Evolutionary conservation across 2,888 invertebrate genomes (phyloP), one percentile per base, ranked within the genome.

Genomic region (Drosophila multiciliata): DNA sequence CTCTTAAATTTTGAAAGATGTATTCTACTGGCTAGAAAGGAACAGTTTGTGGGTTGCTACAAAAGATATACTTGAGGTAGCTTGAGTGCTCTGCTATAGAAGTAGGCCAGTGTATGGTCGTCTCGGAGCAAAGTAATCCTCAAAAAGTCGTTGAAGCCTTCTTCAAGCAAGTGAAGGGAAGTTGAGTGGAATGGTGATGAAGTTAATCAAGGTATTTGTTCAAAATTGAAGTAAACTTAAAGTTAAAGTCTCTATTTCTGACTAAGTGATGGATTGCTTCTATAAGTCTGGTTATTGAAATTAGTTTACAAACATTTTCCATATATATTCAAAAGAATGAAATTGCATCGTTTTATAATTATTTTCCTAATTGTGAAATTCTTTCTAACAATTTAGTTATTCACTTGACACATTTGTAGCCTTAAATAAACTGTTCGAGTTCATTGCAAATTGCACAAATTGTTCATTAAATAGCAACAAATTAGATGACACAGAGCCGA

Each of bases 391-490:
- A 9, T 40, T 40, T 5, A 40, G n/a, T 11, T 11, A n/a, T 45
- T 45, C 12, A 20, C 20, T 42, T 20, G 12, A 20, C 38, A 54
- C 66, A 68, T 53, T 60, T 65, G 52, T 2, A 48, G 62, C 11
- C 49, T 45, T 3, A 45, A 49, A 63, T 64, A 64, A 73, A 67
- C 62, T 58, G 54, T 38, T 54, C 63, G 42, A 67, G 63, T 79
- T 75, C 64, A 71, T 60, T 67, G 62, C 32, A 82, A 83, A 72
- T 82, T 58, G 77, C 77, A 77, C 79, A 78, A 83, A 83, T 77
- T 87, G 75, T 75, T 83, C 73, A 78, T 82, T 87, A 80, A 71
- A 78, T 60, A 23, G 78, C 64, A 64, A 58, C 72, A 78, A 76
- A 88, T 88, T 73, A 77, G 73, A 55, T 76, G 72, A 42, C 82